Evolutionary conservation across 2,113 vertebrate species (phyloP).

Genomic region (Alligator mississippiensis): DNA sequence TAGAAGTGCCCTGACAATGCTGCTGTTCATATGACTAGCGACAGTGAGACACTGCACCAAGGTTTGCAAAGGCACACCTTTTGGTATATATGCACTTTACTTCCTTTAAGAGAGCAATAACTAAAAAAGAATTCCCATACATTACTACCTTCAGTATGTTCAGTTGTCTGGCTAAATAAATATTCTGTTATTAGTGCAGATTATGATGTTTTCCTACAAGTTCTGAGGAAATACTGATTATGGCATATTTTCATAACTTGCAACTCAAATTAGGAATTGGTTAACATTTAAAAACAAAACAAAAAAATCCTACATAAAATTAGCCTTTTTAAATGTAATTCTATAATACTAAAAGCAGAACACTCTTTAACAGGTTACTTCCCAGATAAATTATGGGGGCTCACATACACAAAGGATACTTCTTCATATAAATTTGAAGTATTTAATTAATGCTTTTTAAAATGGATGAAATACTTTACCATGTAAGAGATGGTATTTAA

Average conservation of each 20-base stretch:
- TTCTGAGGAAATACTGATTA: not conserved
- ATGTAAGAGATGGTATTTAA: not conserved
- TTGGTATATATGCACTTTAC: not conserved
- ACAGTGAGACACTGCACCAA: not conserved
- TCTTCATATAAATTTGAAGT: not conserved
- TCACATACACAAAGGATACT: fast-evolving
- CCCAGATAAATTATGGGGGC: not conserved
- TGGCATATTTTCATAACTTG: not conserved
- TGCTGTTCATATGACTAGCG: not conserved
- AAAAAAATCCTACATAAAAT: not conserved
- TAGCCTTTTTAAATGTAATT: not conserved
- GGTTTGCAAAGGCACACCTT: not conserved
- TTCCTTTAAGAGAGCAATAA: not conserved
- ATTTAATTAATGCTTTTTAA: not conserved
- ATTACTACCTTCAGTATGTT: not conserved
- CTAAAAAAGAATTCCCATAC: not conserved
- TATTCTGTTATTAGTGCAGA: not conserved
- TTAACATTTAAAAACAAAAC: not conserved
- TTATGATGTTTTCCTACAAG: not conserved
- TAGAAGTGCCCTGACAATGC: fast-evolving
- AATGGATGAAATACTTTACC: not conserved
- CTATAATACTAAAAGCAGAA: not conserved
- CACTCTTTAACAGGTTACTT: not conserved
- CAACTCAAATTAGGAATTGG: no score
- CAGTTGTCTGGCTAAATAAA: not conserved